A percentile compares a stretch with the other conserved stretches of the same genome.
phyloP scores from a whole-genome alignment of 1,140 invertebrate species.

The Temnothorax nylanderi region DNA sequence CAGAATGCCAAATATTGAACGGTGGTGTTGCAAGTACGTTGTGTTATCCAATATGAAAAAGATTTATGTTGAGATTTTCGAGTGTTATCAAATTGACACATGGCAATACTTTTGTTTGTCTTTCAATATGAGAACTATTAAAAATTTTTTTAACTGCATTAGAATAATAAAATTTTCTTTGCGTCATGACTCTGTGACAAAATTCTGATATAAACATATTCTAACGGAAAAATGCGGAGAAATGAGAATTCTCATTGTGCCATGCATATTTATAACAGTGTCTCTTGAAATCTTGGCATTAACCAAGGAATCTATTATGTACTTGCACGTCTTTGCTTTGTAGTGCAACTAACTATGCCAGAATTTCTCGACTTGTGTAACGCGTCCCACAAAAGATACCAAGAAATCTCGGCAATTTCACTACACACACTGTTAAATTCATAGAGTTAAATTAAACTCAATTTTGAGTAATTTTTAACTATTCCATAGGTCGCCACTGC shows the following conservation, averaged over 20 bases:
- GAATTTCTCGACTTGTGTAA: conserved; percentile 34
- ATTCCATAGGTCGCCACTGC: no score
- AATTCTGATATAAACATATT: neutral
- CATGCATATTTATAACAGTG: neutral
- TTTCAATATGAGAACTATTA: neutral
- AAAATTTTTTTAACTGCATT: neutral
- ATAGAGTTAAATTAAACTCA: no score
- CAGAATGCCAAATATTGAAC: conserved; percentile 1
- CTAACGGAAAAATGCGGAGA: neutral
- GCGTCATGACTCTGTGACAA: neutral
- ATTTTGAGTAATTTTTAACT: no score
- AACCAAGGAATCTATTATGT: conserved; percentile 35
- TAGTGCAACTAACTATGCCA: conserved; percentile 19
- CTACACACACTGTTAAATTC: no score
- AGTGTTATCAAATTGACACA: neutral
- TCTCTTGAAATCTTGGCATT: conserved; percentile 41
- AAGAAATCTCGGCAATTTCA: conserved; percentile 71
- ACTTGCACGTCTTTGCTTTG: conserved; percentile 18
- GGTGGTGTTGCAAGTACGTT: neutral
- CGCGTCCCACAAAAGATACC: conserved; percentile 62
- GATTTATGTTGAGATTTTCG: neutral
- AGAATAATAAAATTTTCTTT: neutral
- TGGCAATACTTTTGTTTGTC: neutral
- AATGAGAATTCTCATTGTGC: neutral
- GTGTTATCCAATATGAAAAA: conserved; percentile 6